Conservation (phyloP, 2,113 vertebrate genomes). For the Tachuris rubrigastra region DNA sequence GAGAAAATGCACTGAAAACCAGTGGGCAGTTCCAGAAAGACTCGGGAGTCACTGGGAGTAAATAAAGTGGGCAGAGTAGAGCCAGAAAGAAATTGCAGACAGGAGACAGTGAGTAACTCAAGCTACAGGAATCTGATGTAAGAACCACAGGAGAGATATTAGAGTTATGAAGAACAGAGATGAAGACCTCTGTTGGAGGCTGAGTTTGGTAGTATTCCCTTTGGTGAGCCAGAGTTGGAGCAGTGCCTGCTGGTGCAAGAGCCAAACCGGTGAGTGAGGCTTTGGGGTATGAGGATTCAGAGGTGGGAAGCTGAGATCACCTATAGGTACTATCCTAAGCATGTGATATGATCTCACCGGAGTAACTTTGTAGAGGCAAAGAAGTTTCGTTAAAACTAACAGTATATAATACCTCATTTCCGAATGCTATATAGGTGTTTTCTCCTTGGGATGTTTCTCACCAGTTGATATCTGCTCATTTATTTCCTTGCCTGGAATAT, state of each 20-base stretch:
- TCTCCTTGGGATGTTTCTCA: background rate
- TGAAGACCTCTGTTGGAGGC: background rate
- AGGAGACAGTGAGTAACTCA: background rate
- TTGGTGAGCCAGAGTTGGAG: background rate
- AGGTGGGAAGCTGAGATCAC: background rate
- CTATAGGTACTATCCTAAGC: background rate
- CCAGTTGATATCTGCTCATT: background rate
- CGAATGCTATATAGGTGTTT: background rate
- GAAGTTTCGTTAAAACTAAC: background rate
- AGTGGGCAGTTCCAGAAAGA: background rate
- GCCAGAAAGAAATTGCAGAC: background rate
- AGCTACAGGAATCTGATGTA: background rate
- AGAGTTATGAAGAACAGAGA: background rate
- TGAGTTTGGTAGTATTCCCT: background rate
- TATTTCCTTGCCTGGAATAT: background rate
- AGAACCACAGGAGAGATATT: background rate
- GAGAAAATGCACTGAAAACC: background rate
- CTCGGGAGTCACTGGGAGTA: background rate
- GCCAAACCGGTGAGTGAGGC: background rate
- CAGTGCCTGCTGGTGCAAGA: background rate
- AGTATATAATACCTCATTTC: background rate
- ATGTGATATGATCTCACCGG: background rate
- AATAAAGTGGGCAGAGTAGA: background rate
- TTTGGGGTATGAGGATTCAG: background rate
- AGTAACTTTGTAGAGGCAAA: background rate